Evolutionary conservation across 2,797 vertebrate species (phyloP).

Genomic region (Serranus cabrilla): DNA sequence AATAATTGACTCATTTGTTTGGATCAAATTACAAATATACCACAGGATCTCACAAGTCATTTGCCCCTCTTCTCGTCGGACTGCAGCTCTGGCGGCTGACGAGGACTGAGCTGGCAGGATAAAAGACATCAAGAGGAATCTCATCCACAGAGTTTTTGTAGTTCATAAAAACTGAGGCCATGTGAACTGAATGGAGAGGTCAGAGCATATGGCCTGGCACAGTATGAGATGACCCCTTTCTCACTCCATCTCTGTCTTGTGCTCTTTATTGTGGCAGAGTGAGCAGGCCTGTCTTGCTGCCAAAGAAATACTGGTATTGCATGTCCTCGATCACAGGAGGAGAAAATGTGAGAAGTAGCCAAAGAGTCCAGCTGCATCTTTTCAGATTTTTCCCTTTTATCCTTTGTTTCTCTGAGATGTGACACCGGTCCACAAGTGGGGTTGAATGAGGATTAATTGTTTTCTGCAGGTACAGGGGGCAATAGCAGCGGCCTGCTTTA

Average conservation of each 20-base stretch:
- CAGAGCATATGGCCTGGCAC: slow-evolving; percentile 43
- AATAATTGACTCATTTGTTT: slow-evolving; percentile 44
- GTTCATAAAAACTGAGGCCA: slow-evolving; percentile 55
- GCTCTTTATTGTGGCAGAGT: slow-evolving; percentile 54
- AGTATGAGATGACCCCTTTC: slow-evolving; percentile 53
- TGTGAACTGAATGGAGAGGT: slow-evolving; percentile 61
- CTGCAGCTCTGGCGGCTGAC: slow-evolving; percentile 26
- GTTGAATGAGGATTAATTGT: slow-evolving; percentile 80
- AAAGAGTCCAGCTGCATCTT: slow-evolving; percentile 44
- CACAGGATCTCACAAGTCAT: slow-evolving; percentile 16
- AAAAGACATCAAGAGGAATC: slow-evolving; percentile 44
- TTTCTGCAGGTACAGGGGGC: slow-evolving; percentile 78
- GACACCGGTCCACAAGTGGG: slow-evolving; percentile 41
- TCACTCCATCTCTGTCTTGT: slow-evolving; percentile 46
- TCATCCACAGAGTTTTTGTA: slow-evolving; percentile 51
- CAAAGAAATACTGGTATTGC: slow-evolving; percentile 35
- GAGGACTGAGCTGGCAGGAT: slow-evolving; percentile 31
- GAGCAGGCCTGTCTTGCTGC: slow-evolving; percentile 36
- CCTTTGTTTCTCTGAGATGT: slow-evolving; percentile 28
- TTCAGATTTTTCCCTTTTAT: slow-evolving; percentile 16
- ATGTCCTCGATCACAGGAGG: slow-evolving; percentile 50
- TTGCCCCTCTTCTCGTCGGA: slow-evolving; percentile 7
- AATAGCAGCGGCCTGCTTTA: slow-evolving; percentile 65
- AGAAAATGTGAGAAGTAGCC: slow-evolving; percentile 50
- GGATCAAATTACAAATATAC: slow-evolving; percentile 27